Percentiles rank a stretch among this genome's conserved stretches.
phyloP scores from a whole-genome alignment of 2,888 invertebrate species.

The Laspeyria flexula region DNA sequence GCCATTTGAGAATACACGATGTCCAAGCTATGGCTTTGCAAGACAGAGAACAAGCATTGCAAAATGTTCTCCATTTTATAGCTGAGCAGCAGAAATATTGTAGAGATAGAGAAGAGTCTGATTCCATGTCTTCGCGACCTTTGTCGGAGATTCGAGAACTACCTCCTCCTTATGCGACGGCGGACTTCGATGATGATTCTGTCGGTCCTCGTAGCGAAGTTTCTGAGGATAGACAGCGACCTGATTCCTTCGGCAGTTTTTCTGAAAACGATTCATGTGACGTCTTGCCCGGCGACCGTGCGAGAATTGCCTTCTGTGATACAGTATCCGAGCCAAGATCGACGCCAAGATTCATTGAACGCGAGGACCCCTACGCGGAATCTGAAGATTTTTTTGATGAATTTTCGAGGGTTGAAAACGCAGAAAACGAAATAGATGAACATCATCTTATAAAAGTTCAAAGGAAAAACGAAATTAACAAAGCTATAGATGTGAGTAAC shows the following conservation, averaged over 20 bases:
- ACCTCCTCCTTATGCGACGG: slow-evolving; percentile 81
- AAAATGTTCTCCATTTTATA: slow-evolving; percentile 91
- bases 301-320: slow-evolving; percentile 72
- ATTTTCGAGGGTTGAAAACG: slow-evolving; percentile 68
- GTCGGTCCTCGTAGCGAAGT: slow-evolving; percentile 79
- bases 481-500: slow-evolving; percentile 65
- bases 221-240: slow-evolving; percentile 78
- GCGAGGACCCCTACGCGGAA: slow-evolving; percentile 79
- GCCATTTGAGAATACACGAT: slow-evolving; percentile 76
- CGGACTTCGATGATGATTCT: slow-evolving; percentile 81
- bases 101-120: slow-evolving; percentile 85
- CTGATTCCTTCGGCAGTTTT: slow-evolving; percentile 80
- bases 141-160: slow-evolving; percentile 86
- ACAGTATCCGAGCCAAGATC: slow-evolving; percentile 77
- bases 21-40: slow-evolving; percentile 80
- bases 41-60: slow-evolving; percentile 89
- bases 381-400: slow-evolving; percentile 75
- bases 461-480: slow-evolving; percentile 81
- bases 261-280: slow-evolving; percentile 83
- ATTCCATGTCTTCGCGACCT: slow-evolving; percentile 84
- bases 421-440: slow-evolving; percentile 78
- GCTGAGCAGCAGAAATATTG: slow-evolving; percentile 92
- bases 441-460: slow-evolving; percentile 76
- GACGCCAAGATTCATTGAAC: slow-evolving; percentile 78
- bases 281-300: slow-evolving; percentile 63